These are phyloP conservation scores for Serranus cabrilla DNA, from an alignment of 2,797 vertebrate species.

Conservation along the genomic window DNA sequence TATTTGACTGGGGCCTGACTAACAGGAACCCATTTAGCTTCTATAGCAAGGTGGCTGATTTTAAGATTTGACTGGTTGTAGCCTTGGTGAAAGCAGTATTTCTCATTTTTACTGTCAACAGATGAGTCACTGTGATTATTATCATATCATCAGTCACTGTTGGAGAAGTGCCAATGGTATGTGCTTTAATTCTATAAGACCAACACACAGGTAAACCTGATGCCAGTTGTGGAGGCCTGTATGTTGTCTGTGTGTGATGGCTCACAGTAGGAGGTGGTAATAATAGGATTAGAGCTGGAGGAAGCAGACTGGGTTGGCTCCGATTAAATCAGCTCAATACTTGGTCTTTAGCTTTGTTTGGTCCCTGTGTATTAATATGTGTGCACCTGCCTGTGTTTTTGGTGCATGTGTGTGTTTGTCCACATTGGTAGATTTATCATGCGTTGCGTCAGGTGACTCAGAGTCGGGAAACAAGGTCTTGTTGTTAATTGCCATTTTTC, in stretches of 20 bases:
- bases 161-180: conserved; percentile 12
- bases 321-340: conserved; percentile 67
- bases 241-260: conserved; percentile 29
- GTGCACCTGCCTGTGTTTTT: conserved; percentile 40
- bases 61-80: neutral
- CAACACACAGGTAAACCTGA: conserved; percentile 24
- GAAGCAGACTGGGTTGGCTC: conserved; percentile 66
- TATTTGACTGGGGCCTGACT: neutral
- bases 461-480: conserved; percentile 38
- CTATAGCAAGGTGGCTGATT: neutral
- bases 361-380: conserved; percentile 30
- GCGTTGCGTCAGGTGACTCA: conserved; percentile 46
- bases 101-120: conserved; percentile 2
- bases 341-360: conserved; percentile 59
- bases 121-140: conserved; percentile 19
- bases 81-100: neutral
- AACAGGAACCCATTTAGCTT: neutral
- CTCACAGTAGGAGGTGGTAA: conserved; percentile 67
- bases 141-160: conserved; percentile 10
- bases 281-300: conserved; percentile 72
- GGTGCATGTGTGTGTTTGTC: conserved; percentile 1
- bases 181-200: conserved; percentile 12
- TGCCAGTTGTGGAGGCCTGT: conserved; percentile 3
- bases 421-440: conserved; percentile 41
- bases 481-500: conserved; percentile 63